phyloP scores from a whole-genome alignment of 2,797 vertebrate genomes.

The Iguana delicatissima region DNA sequence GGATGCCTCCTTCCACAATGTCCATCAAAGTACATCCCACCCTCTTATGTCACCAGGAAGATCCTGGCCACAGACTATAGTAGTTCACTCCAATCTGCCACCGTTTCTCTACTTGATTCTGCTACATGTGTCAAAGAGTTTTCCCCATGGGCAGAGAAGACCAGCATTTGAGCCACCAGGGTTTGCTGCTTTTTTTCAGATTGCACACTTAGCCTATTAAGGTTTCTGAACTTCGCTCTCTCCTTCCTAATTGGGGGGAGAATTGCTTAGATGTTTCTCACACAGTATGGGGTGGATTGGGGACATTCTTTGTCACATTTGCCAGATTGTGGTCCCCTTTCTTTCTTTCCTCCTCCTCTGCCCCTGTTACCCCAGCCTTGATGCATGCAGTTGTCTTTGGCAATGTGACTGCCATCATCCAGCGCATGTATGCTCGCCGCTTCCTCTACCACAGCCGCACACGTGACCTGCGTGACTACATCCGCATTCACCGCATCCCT shows the following conservation, averaged over 20 bases:
- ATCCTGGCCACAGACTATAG: neutral
- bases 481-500: constrained; percentile 90
- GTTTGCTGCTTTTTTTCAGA: neutral
- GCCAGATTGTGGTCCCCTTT: neutral
- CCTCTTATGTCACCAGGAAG: too few relatives aligned
- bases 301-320: neutral
- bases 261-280: neutral
- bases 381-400: constrained; percentile 95
- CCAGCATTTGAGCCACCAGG: too few relatives aligned
- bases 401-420: constrained; percentile 96
- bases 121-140: neutral
- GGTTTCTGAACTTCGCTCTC: neutral
- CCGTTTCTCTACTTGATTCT: neutral
- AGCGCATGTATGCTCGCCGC: constrained; percentile 93
- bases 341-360: neutral
- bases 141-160: too few relatives aligned
- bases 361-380: constrained; percentile 80
- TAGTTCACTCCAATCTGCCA: neutral
- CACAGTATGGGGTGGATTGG: too few relatives aligned
- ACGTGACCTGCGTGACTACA: constrained; percentile 93
- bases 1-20: too few relatives aligned
- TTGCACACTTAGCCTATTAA: too few relatives aligned
- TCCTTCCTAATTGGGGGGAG: neutral
- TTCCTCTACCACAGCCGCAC: constrained; percentile 95
- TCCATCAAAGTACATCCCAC: too few relatives aligned